These are phyloP conservation scores for Larimichthys crocea DNA, from an alignment of 2,113 vertebrate species.

Conservation along the genomic window DNA sequence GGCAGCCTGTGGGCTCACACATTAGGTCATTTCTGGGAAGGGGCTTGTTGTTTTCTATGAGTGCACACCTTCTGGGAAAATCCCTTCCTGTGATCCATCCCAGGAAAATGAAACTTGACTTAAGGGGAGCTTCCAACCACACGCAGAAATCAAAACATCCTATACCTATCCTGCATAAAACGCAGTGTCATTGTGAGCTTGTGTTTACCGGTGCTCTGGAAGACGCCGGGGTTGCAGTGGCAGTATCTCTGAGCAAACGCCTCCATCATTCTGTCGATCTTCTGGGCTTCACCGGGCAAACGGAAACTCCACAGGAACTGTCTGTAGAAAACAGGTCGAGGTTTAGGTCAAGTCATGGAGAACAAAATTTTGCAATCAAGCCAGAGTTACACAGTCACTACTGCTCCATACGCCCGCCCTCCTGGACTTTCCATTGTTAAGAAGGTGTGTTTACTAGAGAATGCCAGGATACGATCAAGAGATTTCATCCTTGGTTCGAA, in stretches of 20 bases:
- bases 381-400: not conserved
- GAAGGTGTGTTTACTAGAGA: slow-evolving; percentile 8
- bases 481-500: not conserved
- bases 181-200: not conserved
- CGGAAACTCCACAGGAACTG: slow-evolving; percentile 97
- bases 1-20: not conserved
- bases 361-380: slow-evolving; percentile 6
- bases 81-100: slow-evolving; percentile 20
- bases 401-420: not conserved
- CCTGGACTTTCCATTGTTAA: slow-evolving; percentile 36
- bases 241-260: slow-evolving; percentile 94
- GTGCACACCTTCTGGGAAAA: not conserved
- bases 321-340: slow-evolving; percentile 72
- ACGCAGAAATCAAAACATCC: not conserved
- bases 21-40: slow-evolving; percentile 25
- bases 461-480: not conserved
- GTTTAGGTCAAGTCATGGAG: slow-evolving; percentile 26
- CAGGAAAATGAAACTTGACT: not conserved
- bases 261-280: slow-evolving; percentile 97
- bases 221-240: slow-evolving; percentile 91
- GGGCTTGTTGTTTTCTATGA: not conserved
- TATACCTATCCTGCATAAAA: not conserved
- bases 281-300: slow-evolving; percentile 93
- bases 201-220: slow-evolving; percentile 90
- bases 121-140: not conserved